Base-by-base conservation (phyloP, 1,140 invertebrate genomes). In the Drosophila pallidifrons region DNA sequence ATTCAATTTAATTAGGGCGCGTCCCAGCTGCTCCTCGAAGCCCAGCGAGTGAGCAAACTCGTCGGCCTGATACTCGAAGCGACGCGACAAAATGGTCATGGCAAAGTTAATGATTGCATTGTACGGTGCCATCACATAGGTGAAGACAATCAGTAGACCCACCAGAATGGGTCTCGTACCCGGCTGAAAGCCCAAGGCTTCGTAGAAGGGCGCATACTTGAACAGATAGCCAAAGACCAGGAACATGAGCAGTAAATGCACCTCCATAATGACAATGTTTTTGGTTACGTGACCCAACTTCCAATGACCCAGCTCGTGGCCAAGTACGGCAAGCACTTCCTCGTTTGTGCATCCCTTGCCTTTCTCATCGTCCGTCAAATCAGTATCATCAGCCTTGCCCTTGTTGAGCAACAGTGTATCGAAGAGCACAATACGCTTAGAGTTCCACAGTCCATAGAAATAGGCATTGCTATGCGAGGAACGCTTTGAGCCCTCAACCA, bases 291-390 rank as follows among this genome's bases (percentile, higher is more conserved):
- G 99, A 87, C 95, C 97, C 57, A 97, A 94, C 86, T 97, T 97
- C 99, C 99, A 99, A 92, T 99, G 99, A 4, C 98, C 99, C 57
- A 99, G 94, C 94, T 99, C 99, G 93, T 99, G 99, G 8, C 96
- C 97, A 49, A 99, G 94, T 41, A 99, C 97, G 55, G 98, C 99
- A 46, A 99, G 93, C 75, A 99, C 96, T 94, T 99, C 99, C 81
- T 97, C 95, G 90, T 98, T 96, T 35, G 95, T 96, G 92, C 98
- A 99, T n/a, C 97, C 97, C 79, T 95, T 95, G 52, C 94, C 94
- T 65, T 94, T 93, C 63, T 94, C 93, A 15, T 93, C 91, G 41
- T 94, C 93, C 15, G 91, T 80, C 7, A 92, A 38, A 3, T 91
- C 88, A 2, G 92, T 83, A 51, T 94, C 92, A 35, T 93, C 92